Percentiles rank a stretch among this genome's conserved stretches.
Evolutionary conservation across 2,113 vertebrate species (phyloP).

Genomic region (Erinaceus europaeus): DNA sequence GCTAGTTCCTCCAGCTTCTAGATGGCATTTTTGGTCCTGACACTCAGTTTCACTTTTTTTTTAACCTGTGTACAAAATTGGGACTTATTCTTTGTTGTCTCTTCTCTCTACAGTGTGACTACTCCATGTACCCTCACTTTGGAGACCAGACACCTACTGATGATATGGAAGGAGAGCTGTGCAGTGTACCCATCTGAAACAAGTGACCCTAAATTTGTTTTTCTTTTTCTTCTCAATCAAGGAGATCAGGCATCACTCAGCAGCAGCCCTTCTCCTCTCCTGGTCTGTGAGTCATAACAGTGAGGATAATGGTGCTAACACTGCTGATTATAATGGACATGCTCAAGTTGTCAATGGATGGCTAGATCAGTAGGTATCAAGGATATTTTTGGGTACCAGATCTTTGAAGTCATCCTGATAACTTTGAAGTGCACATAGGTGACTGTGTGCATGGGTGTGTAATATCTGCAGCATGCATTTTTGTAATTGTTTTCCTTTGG

Average conservation of each 20-base stretch:
- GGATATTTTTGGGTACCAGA: not conserved
- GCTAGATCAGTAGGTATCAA: not conserved
- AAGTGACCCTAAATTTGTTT: not conserved
- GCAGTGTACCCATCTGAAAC: not conserved
- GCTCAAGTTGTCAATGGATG: not conserved
- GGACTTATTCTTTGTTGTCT: not conserved
- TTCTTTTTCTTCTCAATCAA: slow-evolving; percentile 12
- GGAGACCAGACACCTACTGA: slow-evolving; percentile 1
- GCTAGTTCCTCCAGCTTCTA: not conserved
- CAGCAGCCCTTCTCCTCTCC: not conserved
- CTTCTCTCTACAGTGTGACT: not conserved
- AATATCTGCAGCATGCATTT: not conserved
- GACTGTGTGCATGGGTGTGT: too few species aligned
- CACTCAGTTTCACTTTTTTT: not conserved
- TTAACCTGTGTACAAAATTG: not conserved
- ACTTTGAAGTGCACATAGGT: not conserved
- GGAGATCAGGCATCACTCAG: not conserved
- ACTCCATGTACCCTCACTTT: not conserved
- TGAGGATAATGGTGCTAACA: not conserved
- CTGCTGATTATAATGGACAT: not conserved
- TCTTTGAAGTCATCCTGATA: not conserved
- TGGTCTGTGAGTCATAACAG: not conserved
- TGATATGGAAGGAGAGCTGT: not conserved
- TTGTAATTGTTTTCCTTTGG: slow-evolving; percentile 39
- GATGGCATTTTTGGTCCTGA: not conserved